Evolutionary conservation across 2,888 invertebrate species (phyloP).

Genomic region (Xanthia togata): DNA sequence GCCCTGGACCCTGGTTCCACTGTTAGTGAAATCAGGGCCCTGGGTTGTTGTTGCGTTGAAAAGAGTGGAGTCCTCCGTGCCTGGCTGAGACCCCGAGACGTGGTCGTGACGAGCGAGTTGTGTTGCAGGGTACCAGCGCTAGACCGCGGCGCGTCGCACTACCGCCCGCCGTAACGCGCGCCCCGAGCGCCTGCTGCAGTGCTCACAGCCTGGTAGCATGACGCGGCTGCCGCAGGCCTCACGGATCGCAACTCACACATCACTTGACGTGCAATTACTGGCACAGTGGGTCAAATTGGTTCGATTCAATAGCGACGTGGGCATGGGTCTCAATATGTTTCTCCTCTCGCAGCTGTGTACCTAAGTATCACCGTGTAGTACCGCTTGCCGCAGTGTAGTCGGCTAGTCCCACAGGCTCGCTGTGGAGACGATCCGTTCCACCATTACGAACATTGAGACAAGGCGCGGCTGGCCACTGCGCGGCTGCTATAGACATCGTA

Average conservation of each 20-base stretch:
- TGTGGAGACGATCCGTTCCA: slow-evolving; percentile 18
- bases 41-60: not conserved
- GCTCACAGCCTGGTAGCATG: not conserved
- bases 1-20: too few species aligned
- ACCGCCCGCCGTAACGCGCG: slow-evolving; percentile 72
- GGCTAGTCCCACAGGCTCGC: not conserved
- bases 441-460: slow-evolving; percentile 22
- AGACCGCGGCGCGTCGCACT: slow-evolving; percentile 77
- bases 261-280: slow-evolving; percentile 36
- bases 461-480: not conserved
- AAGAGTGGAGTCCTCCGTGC: not conserved
- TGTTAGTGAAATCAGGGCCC: not conserved
- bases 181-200: not conserved
- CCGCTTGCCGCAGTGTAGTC: not conserved
- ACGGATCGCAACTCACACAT: not conserved
- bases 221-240: slow-evolving; percentile 4
- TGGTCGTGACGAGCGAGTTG: slow-evolving; percentile 27
- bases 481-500: not conserved
- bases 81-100: not conserved
- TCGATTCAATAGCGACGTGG: not conserved
- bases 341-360: not conserved
- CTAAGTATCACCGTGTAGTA: not conserved
- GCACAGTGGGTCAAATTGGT: not conserved
- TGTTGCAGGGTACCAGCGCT: slow-evolving; percentile 84
- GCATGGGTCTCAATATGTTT: not conserved